Base-by-base conservation (phyloP, 2,888 invertebrate species). In the Caenorhabditis imperialis region DNA sequence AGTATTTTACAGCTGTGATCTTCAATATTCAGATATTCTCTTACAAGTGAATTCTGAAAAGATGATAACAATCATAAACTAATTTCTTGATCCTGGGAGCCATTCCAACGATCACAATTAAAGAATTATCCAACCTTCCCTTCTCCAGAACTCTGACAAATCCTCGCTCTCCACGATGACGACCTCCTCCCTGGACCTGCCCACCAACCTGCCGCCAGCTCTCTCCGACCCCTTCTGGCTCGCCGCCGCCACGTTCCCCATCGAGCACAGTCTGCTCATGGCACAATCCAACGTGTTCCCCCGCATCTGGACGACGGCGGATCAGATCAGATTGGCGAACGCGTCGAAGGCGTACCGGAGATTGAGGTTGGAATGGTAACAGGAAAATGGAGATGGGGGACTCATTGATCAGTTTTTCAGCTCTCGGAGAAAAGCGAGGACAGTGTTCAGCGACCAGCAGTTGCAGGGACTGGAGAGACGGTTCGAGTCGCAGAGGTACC, bases 321-420 rank as follows among this genome's bases (percentile, higher is more conserved):
- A 78, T 62, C 67, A 79, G 40, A 67, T 83, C 12, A 69, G 81
- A 23, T 33, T 82, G 8, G 78, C 78, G 62, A 86, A 86, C 33
- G 87, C 89, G 0, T 91, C 94, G 80, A 95, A 96, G 88, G 96
- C 96, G 88, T 97, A 96, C 89, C 92, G 98, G 1, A 77, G 80
- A 51, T 45, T 58, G 33, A 55, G 51, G 51, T 67, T 67, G 61
- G 54, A 67, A 65, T 61, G 65, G 54, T 70, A 57, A 70, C 42
- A 23, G 23, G 12, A n/a, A n/a, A n/a, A n/a, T n/a, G n/a, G n/a
- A n/a, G n/a, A n/a, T n/a, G n/a, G n/a, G n/a, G n/a, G n/a, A n/a
- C n/a, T n/a, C n/a, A n/a, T n/a, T n/a, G n/a, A n/a, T n/a, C n/a
- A n/a, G 6, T 40, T 50, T 50, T 47, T 25, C 50, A 63, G 62